Conservation (phyloP, 2,888 invertebrate species). For the Dione juno region DNA sequence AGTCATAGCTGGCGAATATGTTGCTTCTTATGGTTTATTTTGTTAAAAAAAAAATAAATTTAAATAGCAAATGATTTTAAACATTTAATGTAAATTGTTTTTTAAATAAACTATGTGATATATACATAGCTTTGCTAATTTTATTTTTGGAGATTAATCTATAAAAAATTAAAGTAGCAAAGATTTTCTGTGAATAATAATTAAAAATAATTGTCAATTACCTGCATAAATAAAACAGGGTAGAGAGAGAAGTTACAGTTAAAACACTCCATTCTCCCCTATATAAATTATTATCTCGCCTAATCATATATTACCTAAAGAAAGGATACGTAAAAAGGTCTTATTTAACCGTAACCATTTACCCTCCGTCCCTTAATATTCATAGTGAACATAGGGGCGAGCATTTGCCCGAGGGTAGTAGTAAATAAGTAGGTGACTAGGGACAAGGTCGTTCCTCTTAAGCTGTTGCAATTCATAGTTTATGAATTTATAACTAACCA, state of each 20-base stretch:
- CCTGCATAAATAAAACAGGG: too few relatives aligned
- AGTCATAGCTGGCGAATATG: constrained; percentile 43
- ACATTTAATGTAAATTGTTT: background rate
- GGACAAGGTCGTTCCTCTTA: constrained; percentile 23
- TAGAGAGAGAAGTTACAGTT: too few relatives aligned
- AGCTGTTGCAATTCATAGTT: constrained; percentile 15
- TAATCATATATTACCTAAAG: too few relatives aligned
- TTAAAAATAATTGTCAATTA: too few relatives aligned
- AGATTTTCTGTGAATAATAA: too few relatives aligned
- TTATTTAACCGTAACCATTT: constrained; percentile 15
- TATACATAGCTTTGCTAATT: too few relatives aligned
- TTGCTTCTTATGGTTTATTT: constrained; percentile 15
- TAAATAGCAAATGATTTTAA: background rate
- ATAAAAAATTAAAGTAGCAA: too few relatives aligned
- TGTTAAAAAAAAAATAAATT: background rate
- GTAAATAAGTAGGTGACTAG: constrained; percentile 34
- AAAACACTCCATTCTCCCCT: too few relatives aligned
- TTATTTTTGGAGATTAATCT: too few relatives aligned
- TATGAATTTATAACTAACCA: too few relatives aligned
- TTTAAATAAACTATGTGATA: too few relatives aligned
- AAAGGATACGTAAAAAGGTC: background rate
- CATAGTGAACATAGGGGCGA: constrained; percentile 13
- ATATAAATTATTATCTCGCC: too few relatives aligned
- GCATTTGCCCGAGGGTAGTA: constrained; percentile 20
- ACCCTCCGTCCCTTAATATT: constrained; percentile 9